phyloP scores from a whole-genome alignment of 2,113 vertebrate genomes.

The Ceyx cyanopectus region DNA sequence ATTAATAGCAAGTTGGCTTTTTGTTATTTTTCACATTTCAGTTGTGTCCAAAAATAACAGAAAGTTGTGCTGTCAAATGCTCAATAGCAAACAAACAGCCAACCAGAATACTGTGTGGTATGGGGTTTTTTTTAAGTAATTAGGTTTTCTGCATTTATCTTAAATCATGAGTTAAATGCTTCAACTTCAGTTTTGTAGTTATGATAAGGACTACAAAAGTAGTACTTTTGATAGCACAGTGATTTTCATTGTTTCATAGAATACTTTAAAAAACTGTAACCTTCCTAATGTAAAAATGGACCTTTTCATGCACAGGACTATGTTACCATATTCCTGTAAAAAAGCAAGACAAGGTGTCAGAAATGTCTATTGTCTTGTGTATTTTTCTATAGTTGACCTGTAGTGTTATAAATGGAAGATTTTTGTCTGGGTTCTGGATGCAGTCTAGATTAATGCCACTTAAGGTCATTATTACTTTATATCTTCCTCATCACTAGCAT shows the following conservation, averaged over 20 bases:
- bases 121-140: not conserved
- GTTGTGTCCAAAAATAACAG: slow-evolving; percentile 66
- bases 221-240: not conserved
- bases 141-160: not conserved
- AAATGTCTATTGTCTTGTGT: not conserved
- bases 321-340: not conserved
- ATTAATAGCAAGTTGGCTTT: slow-evolving; percentile 69
- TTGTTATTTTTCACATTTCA: slow-evolving; percentile 48
- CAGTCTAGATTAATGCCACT: not conserved
- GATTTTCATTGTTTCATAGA: slow-evolving; percentile 10
- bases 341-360: not conserved
- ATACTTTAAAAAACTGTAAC: not conserved
- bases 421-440: not conserved
- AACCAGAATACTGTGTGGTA: not conserved
- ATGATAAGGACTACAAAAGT: not conserved
- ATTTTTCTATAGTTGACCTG: not conserved
- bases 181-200: not conserved
- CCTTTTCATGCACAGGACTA: not conserved
- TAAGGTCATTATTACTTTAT: slow-evolving; percentile 24
- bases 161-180: not conserved
- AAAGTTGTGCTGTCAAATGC: slow-evolving; percentile 12
- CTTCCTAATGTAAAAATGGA: not conserved
- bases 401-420: not conserved
- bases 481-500: not conserved
- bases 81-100: slow-evolving; percentile 59